Conservation (phyloP, 2,113 vertebrate genomes). For the Phalacrocorax carbo region DNA sequence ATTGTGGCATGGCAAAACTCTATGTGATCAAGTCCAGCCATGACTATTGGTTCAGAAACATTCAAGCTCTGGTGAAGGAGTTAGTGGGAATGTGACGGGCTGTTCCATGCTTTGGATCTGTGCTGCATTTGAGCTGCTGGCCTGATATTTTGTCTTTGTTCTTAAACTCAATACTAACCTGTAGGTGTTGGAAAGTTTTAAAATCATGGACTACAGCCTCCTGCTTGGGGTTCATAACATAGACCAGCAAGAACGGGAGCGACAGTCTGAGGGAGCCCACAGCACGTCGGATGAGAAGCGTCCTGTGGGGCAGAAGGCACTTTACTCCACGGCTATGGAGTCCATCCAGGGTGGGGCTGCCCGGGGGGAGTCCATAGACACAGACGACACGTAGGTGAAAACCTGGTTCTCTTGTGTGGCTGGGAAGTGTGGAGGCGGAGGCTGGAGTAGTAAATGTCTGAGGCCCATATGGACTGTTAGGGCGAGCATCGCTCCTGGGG, state of each 20-base stretch:
- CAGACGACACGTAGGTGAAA: slow-evolving; percentile 90
- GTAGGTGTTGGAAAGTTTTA: slow-evolving; percentile 97
- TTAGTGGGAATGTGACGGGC: neutral
- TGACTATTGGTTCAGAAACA: neutral
- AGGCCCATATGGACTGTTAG: neutral
- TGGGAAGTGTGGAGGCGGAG: neutral
- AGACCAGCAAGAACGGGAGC: slow-evolving; percentile 91
- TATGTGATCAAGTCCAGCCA: neutral
- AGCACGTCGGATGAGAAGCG: slow-evolving; percentile 88
- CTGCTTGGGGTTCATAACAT: slow-evolving; percentile 96
- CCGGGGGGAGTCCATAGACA: slow-evolving; percentile 90
- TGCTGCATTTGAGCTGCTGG: neutral
- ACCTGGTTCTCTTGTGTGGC: rapidly evolving
- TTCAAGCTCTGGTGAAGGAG: neutral
- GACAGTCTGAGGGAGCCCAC: slow-evolving; percentile 86
- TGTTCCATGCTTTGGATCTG: neutral
- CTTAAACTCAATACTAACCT: neutral
- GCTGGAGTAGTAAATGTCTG: neutral
- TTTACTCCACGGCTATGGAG: slow-evolving; percentile 98
- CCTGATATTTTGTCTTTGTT: slow-evolving; percentile 3
- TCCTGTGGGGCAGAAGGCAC: slow-evolving; percentile 92
- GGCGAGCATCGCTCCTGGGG: neutral
- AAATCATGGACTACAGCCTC: slow-evolving; percentile 99
- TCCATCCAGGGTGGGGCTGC: slow-evolving; percentile 96
- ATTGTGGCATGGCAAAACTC: neutral